Conservation (phyloP, 2,113 vertebrate genomes). For the Sus scrofa region T2T-Sscrofa CM000812.6:1181001-1181500, state of each 20-base stretch:
- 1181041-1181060: too few species aligned
- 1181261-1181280: background rate
- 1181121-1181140: background rate
- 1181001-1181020: too few species aligned
- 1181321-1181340: too few species aligned
- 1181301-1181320: accelerated
- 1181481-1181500: background rate
- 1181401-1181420: background rate
- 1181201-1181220: background rate
- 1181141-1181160: background rate
- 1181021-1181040: background rate
- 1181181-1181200: background rate
- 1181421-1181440: too few species aligned
- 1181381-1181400: accelerated
- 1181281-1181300: background rate
- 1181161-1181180: background rate
- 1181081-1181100: background rate
- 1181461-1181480: background rate
- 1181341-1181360: accelerated
- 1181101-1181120: background rate
- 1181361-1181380: accelerated
- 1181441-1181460: background rate
- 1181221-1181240: background rate
- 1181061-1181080: background rate
- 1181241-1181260: accelerated